Percentiles rank a stretch among this genome's conserved stretches.
Evolutionary conservation across 2,888 invertebrate genomes (phyloP).

Genomic region (Ephialtes manifestator): DNA sequence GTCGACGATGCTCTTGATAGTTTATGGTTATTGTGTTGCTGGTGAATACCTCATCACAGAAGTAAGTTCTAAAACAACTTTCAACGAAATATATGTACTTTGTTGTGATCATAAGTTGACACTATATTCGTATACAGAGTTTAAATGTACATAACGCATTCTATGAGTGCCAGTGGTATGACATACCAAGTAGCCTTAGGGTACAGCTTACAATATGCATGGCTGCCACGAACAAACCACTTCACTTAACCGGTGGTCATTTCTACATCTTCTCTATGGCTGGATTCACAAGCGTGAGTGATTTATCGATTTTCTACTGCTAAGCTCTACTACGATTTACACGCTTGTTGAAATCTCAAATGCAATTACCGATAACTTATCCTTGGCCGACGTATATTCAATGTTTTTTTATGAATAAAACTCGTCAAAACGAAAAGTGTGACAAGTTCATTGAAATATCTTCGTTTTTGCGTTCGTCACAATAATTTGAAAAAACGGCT

Average conservation of each 20-base stretch:
- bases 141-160: constrained; percentile 45
- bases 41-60: constrained; percentile 37
- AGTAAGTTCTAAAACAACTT: constrained; percentile 16
- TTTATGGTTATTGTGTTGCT: constrained; percentile 48
- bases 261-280: constrained; percentile 55
- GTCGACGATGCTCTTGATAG: constrained; percentile 12
- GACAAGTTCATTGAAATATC: no score
- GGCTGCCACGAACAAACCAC: constrained; percentile 49
- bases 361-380: constrained; percentile 49
- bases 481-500: no score
- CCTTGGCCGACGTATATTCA: constrained; percentile 10
- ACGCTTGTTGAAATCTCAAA: no score
- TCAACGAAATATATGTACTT: no score
- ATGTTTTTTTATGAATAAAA: no score
- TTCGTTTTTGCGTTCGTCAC: no score
- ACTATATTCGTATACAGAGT: constrained; percentile 25
- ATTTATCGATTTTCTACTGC: not conserved
- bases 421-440: no score
- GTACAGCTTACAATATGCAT: constrained; percentile 47
- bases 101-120: not conserved
- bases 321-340: no score
- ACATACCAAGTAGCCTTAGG: constrained; percentile 28
- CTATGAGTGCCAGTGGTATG: constrained; percentile 49
- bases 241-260: constrained; percentile 45
- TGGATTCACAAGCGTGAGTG: constrained; percentile 40